phyloP scores from a whole-genome alignment of 2,888 invertebrate species.

The Agapostemon virescens region DNA sequence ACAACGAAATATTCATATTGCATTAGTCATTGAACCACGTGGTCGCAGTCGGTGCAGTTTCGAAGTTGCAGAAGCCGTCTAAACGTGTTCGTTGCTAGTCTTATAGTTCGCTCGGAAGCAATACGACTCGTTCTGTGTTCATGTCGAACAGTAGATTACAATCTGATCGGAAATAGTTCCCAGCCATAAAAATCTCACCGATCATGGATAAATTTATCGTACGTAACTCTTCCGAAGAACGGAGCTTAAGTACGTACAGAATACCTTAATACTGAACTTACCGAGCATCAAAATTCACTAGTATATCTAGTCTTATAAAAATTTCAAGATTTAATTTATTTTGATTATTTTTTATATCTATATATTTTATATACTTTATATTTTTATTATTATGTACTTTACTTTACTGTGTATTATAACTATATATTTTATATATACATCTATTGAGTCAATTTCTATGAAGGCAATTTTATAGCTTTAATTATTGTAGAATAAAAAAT shows the following conservation, averaged over 20 bases:
- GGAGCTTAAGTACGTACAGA: background rate
- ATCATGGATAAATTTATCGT: background rate
- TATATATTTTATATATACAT: too few species aligned
- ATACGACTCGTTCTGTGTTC: background rate
- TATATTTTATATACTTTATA: too few species aligned
- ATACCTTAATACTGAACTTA: background rate
- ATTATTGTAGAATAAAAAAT: too few species aligned
- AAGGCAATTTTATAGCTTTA: too few species aligned
- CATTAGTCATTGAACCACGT: background rate
- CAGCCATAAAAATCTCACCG: background rate
- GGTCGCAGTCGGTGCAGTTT: background rate
- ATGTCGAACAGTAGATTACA: background rate
- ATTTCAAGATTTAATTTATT: too few species aligned
- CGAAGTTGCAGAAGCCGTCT: slow-evolving; percentile 6
- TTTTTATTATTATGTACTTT: too few species aligned
- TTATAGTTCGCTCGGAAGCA: background rate
- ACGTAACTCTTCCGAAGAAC: background rate
- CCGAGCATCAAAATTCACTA: too few species aligned
- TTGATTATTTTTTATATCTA: too few species aligned
- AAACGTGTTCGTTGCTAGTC: background rate
- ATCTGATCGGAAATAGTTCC: background rate
- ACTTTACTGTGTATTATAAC: too few species aligned
- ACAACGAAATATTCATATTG: background rate
- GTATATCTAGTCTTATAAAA: too few species aligned
- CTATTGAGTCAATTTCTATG: too few species aligned